A percentile compares a stretch with the other conserved stretches of the same genome.
Conservation (phyloP, 1,140 invertebrate species). For the Drusus annulatus region DNA sequence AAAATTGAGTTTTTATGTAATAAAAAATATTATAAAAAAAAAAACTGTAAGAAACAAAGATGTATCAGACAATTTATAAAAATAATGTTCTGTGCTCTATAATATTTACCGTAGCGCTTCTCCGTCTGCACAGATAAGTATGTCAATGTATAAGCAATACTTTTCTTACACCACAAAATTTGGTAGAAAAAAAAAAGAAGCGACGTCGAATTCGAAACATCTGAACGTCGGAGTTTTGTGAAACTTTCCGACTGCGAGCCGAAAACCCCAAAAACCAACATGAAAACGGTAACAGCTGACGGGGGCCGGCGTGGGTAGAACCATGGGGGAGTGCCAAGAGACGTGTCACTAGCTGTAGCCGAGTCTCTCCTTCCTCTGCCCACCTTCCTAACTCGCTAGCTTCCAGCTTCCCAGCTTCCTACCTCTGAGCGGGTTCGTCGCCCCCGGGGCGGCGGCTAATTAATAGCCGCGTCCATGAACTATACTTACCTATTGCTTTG, state of each 20-base stretch:
- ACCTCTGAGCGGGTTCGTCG: background rate
- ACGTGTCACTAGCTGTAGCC: no score
- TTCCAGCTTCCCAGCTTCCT: no score
- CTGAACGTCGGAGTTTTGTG: background rate
- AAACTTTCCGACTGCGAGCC: background rate
- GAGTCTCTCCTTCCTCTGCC: no score
- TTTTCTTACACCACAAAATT: background rate
- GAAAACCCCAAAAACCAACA: background rate
- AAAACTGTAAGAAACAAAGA: no score
- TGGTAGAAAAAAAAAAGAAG: background rate
- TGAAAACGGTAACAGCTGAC: conserved; percentile 19
- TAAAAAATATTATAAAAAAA: no score
- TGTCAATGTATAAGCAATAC: background rate
- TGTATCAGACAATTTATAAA: no score
- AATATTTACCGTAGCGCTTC: no score
- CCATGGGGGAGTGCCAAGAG: no score
- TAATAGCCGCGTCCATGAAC: conserved; percentile 28
- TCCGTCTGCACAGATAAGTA: no score
- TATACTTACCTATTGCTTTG: background rate
- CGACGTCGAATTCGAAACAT: conserved; percentile 1
- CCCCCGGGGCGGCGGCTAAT: background rate
- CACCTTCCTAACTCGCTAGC: no score
- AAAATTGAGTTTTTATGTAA: no score
- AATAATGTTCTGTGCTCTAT: no score
- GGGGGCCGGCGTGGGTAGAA: background rate